phyloP scores from a whole-genome alignment of 2,888 invertebrate genomes.

The Hypsopygia costalis region DNA sequence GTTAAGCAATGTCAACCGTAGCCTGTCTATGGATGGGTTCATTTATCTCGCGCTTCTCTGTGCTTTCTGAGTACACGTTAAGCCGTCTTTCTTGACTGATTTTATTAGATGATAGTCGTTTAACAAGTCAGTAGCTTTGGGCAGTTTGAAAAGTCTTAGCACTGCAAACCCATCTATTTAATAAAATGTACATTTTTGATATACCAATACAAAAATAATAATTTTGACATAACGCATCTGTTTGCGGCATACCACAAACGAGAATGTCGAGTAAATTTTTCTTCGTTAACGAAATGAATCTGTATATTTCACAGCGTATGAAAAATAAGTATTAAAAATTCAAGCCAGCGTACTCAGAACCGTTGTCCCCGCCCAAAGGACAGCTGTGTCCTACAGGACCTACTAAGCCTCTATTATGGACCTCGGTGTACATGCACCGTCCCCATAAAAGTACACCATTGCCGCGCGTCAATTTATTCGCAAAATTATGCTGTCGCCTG shows the following conservation, averaged over 20 bases:
- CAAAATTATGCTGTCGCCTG: slow-evolving; percentile 73
- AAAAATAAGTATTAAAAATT: slow-evolving; percentile 55
- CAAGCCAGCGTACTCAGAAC: slow-evolving; percentile 40
- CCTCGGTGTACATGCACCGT: slow-evolving; percentile 45
- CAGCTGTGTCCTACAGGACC: slow-evolving; percentile 53
- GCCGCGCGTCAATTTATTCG: slow-evolving; percentile 68
- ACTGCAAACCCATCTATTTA: no score
- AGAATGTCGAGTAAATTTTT: slow-evolving; percentile 2
- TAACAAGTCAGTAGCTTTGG: no score
- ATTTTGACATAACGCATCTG: no score
- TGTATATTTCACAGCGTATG: slow-evolving; percentile 22
- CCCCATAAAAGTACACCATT: slow-evolving; percentile 50
- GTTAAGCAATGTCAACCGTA: no score
- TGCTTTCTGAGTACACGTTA: no score
- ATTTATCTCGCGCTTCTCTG: no score
- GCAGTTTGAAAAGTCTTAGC: no score
- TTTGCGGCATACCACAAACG: slow-evolving; percentile 9
- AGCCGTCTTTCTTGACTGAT: no score
- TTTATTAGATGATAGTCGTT: no score
- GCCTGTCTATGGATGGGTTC: no score
- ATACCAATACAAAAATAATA: no score
- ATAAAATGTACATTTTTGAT: no score
- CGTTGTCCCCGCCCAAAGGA: slow-evolving; percentile 56
- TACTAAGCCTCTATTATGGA: slow-evolving; percentile 59
- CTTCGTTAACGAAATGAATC: slow-evolving; percentile 4